A percentile compares a stretch with the other conserved stretches of the same genome.
phyloP scores from a whole-genome alignment of 2,113 vertebrate species.

The Brienomyrus brachyistius region DNA sequence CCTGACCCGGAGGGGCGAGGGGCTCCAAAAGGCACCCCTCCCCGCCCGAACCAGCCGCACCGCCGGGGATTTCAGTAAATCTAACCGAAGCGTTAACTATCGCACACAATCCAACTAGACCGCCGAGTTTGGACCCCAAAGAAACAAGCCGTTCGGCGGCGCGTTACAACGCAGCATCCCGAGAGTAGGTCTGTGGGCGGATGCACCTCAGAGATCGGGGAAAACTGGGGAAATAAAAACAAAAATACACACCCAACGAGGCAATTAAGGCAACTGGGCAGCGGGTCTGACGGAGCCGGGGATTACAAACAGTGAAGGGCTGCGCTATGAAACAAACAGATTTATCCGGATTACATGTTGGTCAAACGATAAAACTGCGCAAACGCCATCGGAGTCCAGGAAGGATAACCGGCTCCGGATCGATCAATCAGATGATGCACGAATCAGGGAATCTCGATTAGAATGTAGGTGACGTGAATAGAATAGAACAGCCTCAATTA shows the following conservation, averaged over 20 bases:
- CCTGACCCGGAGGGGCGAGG: background rate
- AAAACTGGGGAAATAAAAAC: background rate
- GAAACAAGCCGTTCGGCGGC: background rate
- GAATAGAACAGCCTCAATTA: background rate
- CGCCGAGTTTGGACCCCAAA: background rate
- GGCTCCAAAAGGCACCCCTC: background rate
- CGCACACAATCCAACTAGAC: background rate
- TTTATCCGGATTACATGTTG: background rate
- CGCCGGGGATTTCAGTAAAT: background rate
- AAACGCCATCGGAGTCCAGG: background rate
- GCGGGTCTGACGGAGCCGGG: background rate
- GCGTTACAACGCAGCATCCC: background rate
- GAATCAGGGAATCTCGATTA: background rate
- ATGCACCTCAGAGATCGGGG: background rate
- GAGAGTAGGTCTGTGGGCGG: background rate
- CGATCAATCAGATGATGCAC: background rate
- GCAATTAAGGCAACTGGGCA: background rate
- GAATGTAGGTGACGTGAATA: background rate
- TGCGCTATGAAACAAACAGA: background rate
- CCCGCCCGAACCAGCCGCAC: background rate
- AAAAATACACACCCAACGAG: background rate
- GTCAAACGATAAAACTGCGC: background rate
- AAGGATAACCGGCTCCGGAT: background rate
- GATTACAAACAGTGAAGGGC: background rate
- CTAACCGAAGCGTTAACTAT: background rate